A percentile compares a stretch with the other conserved stretches of the same genome.
Evolutionary conservation across 1,140 invertebrate species (phyloP).

Genomic region (Zaprionus nigranus): DNA sequence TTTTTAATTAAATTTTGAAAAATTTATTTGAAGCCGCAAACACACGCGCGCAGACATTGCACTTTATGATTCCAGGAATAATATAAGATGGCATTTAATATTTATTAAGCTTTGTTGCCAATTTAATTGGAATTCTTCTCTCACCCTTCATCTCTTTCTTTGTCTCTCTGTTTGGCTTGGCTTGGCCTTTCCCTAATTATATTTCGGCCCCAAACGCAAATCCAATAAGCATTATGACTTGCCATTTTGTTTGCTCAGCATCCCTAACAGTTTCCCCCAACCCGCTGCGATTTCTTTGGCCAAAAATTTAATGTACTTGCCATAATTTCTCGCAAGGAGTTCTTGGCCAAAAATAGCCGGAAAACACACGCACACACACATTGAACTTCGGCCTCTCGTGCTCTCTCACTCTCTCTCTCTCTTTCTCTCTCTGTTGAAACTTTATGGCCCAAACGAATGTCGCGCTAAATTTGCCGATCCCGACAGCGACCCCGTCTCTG

Average conservation of each 20-base stretch:
- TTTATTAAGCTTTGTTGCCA: slow-evolving; percentile 44
- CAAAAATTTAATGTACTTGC: slow-evolving; percentile 49
- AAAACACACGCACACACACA: slow-evolving; percentile 39
- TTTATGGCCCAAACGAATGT: slow-evolving; percentile 73
- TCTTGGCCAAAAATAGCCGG: slow-evolving; percentile 27
- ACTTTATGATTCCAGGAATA: slow-evolving; percentile 34
- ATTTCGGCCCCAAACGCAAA: slow-evolving; percentile 64
- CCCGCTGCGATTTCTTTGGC: slow-evolving; percentile 31
- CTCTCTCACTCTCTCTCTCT: too few species aligned
- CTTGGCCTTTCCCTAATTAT: slow-evolving; percentile 68
- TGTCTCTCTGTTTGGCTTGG: not conserved
- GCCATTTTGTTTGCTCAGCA: slow-evolving; percentile 43
- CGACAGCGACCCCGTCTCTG: not conserved
- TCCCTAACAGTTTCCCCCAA: slow-evolving; percentile 20
- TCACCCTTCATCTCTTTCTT: not conserved
- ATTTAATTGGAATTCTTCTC: slow-evolving; percentile 77
- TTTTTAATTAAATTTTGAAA: slow-evolving; percentile 75
- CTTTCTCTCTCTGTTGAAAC: slow-evolving; percentile 43
- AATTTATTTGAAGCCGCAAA: slow-evolving; percentile 61
- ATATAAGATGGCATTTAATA: slow-evolving; percentile 36
- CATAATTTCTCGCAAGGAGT: slow-evolving; percentile 30
- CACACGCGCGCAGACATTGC: slow-evolving; percentile 23
- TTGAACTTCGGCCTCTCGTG: slow-evolving; percentile 2
- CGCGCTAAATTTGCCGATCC: slow-evolving; percentile 70
- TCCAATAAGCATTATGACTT: slow-evolving; percentile 81